Evolutionary conservation across 2,113 vertebrate genomes (phyloP).

Genomic region (Cebidichthys violaceus): DNA sequence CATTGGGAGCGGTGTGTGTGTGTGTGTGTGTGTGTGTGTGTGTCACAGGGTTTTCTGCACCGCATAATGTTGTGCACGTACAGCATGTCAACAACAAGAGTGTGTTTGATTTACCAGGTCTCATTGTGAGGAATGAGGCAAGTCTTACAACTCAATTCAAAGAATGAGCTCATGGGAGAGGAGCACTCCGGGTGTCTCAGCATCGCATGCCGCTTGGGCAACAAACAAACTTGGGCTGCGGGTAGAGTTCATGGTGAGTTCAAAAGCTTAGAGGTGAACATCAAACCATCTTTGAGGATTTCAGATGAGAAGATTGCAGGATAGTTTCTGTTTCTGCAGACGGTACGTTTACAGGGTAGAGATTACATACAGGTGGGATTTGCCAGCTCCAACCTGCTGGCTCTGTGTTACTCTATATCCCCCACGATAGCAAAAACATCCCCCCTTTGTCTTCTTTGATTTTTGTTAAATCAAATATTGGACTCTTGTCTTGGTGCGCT

Average conservation of each 20-base stretch:
- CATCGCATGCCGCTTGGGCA: conserved; percentile 44
- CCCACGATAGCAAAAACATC: conserved; percentile 53
- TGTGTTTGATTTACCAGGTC: conserved; percentile 14
- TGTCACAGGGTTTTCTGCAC: conserved; percentile 4
- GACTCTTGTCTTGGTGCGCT: conserved; percentile 5
- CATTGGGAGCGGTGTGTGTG: conserved; percentile 11
- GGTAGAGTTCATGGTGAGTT: conserved; percentile 67
- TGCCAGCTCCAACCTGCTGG: conserved; percentile 37
- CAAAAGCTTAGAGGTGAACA: conserved; percentile 61
- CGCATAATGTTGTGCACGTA: background rate
- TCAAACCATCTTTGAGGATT: conserved; percentile 73
- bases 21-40: conserved; percentile 26
- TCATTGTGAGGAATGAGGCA: conserved; percentile 44
- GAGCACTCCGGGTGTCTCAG: conserved; percentile 44
- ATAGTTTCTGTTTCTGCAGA: conserved; percentile 49
- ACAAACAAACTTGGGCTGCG: conserved; percentile 56
- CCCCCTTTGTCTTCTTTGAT: conserved; percentile 12
- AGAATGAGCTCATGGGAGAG: conserved; percentile 51
- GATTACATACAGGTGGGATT: conserved; percentile 66
- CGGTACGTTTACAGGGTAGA: conserved; percentile 41
- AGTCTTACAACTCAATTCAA: conserved; percentile 46
- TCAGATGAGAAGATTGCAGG: conserved; percentile 63
- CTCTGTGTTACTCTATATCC: conserved; percentile 43
- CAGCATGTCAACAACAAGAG: conserved; percentile 18
- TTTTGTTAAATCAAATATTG: conserved; percentile 42